These are phyloP conservation scores for Deilephila elpenor DNA, from an alignment of 2,888 invertebrate species.

Conservation along the genomic window DNA sequence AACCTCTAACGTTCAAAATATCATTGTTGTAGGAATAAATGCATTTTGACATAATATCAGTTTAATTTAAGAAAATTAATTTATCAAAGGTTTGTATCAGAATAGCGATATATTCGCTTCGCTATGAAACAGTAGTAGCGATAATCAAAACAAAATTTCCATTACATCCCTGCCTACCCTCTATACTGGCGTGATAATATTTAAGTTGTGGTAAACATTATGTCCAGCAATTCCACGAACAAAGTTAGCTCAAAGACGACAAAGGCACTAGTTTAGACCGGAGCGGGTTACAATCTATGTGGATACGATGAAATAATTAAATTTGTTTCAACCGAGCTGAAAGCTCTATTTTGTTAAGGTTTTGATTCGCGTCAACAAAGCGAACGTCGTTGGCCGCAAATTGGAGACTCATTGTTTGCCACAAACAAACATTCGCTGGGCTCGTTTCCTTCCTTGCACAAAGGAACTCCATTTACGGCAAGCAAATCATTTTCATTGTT, in stretches of 20 bases:
- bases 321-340: conserved; percentile 54
- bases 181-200: too few species aligned
- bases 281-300: conserved; percentile 49
- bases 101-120: too few species aligned
- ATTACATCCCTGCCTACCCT: too few species aligned
- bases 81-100: too few species aligned
- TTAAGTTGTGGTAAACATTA: too few species aligned
- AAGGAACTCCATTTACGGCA: conserved; percentile 75
- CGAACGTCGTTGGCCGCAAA: conserved; percentile 74
- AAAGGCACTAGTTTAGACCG: background rate
- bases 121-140: too few species aligned
- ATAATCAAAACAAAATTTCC: too few species aligned
- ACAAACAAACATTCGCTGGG: conserved; percentile 76
- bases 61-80: too few species aligned
- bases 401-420: conserved; percentile 81
- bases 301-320: conserved; percentile 60
- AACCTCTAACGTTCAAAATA: too few species aligned
- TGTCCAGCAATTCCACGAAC: background rate
- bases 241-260: background rate
- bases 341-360: conserved; percentile 71
- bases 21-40: too few species aligned
- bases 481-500: conserved; percentile 73
- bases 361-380: conserved; percentile 78
- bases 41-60: too few species aligned
- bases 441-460: conserved; percentile 72